Conservation (phyloP, 2,888 invertebrate genomes). For the Brachypalpus laphriformis region DNA sequence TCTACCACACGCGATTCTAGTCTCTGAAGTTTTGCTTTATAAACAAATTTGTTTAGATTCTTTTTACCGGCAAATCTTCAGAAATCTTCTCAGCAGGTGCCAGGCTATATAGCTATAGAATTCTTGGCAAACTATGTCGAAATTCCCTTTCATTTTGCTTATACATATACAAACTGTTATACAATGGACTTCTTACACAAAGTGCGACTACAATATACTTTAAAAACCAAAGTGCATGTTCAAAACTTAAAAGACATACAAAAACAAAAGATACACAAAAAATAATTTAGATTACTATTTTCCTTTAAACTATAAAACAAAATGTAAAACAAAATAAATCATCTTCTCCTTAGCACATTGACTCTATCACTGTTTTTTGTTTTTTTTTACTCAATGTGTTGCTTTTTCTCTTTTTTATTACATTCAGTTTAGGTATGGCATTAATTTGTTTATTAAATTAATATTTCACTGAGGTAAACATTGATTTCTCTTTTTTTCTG, state of each 20-base stretch:
- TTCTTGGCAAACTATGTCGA: no score
- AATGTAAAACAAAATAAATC: slow-evolving; percentile 14
- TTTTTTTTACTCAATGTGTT: not conserved
- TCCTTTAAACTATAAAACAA: not conserved
- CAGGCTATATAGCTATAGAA: no score
- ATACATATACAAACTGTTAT: no score
- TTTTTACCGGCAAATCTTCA: no score
- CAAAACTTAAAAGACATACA: not conserved
- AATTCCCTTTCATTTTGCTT: not conserved
- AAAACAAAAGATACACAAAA: not conserved
- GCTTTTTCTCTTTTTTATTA: slow-evolving; percentile 12
- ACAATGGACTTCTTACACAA: not conserved
- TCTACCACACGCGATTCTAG: no score
- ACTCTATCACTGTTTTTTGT: not conserved
- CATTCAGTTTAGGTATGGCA: slow-evolving; percentile 42
- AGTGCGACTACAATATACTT: slow-evolving; percentile 28
- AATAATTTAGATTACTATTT: not conserved
- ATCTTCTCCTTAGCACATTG: not conserved
- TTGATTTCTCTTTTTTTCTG: slow-evolving; percentile 40
- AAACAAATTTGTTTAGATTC: no score
- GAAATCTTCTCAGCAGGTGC: no score
- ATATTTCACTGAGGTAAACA: slow-evolving; percentile 58
- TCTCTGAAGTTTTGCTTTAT: no score
- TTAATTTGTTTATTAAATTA: slow-evolving; percentile 19
- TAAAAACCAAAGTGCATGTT: not conserved